Base-by-base conservation (phyloP, 2,797 vertebrate genomes). In the Darevskia nairensis region DNA sequence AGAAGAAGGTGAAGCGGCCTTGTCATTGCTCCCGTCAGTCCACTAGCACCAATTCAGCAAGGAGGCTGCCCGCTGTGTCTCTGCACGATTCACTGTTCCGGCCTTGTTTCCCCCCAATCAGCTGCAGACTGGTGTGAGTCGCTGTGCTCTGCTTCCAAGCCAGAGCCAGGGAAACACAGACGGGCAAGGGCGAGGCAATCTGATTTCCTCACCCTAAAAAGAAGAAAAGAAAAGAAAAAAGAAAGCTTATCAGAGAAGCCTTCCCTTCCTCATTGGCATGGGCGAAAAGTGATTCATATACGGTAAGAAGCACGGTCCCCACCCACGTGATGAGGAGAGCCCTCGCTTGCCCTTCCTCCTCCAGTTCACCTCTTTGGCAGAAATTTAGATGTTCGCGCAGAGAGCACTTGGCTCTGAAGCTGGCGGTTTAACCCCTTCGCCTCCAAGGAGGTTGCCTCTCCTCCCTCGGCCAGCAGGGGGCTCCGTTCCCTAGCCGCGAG, bases 1-100 rank as follows among this genome's bases (percentile, higher is more conserved):
- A 46, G 44, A 0, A 46, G 44, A 0, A 46, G 44, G 0, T 2
- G 46, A 0, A 46, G 46, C 1, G 0, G 46, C 10, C 46, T 50
- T 50, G 46, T 50, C 46, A 50, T 13, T 50, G 71, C 15, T 2
- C 32, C n/a, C 3, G 32, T 8, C 15, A 72, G 6, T 7, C n/a
- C 21, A 69, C 29, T n/a, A 69, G 10, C 15, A 72, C 11, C 35
- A 35, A 39, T 19, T 6, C 35, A 8, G n/a, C 3, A 6, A 35
- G 35, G 72, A 8, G 39, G 19, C 39, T 75, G 21, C 21, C 35
- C 35, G 21, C 17, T 75, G 69, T 21, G 2, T 75, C 72, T 74
- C 71, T 75, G 19, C 35, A 21, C 1, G 35, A 8, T 32, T 75
- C 23, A 23, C 72, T 25, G 19, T 25, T 41, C 13, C 35, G 32